Base-by-base conservation (phyloP, 2,797 vertebrate genomes). In the Oryzias sinensis region DNA sequence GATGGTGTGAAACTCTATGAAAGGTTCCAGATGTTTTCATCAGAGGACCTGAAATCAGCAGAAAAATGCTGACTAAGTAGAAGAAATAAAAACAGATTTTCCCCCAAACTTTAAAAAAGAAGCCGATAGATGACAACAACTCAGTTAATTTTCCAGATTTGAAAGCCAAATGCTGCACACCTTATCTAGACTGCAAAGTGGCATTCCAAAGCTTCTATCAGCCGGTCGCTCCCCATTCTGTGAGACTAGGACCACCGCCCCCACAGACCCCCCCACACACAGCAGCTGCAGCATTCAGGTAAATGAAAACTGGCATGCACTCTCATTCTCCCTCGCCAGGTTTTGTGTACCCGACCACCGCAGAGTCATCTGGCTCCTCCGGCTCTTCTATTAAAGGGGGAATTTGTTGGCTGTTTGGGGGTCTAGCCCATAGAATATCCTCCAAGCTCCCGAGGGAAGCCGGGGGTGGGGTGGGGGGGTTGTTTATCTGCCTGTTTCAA, bases 261-360 rank as follows among this genome's bases (percentile, higher is more conserved):
- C 70, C 68, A 63, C 72, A 77, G 70, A 68, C 44, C 63, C 57
- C 56, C 33, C 3, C 60, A 48, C 68, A 48, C 73, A 15, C 73
- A 72, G 72, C 79, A 43, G 71, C 72, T 42, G 44, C 53, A 24
- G 54, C 76, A 71, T 87, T 79, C 81, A 82, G 80, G 74, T 71
- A 84, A 89, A 90, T 87, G 79, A 87, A 86, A 85, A 85, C 42
- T 76, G 85, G 87, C 84, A 86, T 75, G 69, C 80, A 77, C 84
- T 82, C 80, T 86, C 80, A 85, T 87, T 87, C 82, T 79, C 76
- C 68, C 65, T 53, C 37, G 15, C 67, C 33, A 50, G 71, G 57
- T 79, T 84, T 80, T 79, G 68, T 82, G 70, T 67, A 51, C 46
- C 5, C 59, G 55, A 70, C 79, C 77, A 53, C 67, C 74, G 43